phyloP scores from a whole-genome alignment of 2,888 invertebrate genomes.

The Athripsodes cinereus region DNA sequence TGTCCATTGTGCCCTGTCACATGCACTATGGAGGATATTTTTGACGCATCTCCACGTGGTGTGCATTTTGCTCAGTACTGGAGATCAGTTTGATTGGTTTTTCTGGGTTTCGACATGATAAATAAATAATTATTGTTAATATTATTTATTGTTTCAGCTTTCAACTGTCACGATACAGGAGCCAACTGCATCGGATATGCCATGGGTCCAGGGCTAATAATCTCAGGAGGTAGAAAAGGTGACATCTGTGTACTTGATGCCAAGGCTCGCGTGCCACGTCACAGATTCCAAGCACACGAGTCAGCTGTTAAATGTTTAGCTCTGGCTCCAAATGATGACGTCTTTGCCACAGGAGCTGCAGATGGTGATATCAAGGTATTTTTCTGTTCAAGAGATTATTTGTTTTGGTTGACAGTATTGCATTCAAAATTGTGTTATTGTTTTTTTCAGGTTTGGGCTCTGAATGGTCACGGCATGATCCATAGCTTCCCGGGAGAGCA shows the following conservation, averaged over 20 bases:
- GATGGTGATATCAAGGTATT: conserved; percentile 86
- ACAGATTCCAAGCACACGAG: conserved; percentile 84
- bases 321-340: conserved; percentile 90
- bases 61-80: too few species aligned
- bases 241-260: conserved; percentile 96
- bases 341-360: conserved; percentile 92
- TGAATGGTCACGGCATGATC: conserved; percentile 79
- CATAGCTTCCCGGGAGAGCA: conserved; percentile 92
- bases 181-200: conserved; percentile 86
- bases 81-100: too few species aligned
- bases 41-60: too few species aligned
- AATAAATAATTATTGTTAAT: not conserved
- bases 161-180: conserved; percentile 91
- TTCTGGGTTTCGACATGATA: too few species aligned
- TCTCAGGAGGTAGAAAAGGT: conserved; percentile 95
- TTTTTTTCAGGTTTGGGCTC: conserved; percentile 77
- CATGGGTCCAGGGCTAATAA: conserved; percentile 87
- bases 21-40: too few species aligned
- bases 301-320: conserved; percentile 92
- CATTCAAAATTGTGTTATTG: too few species aligned
- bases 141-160: conserved; percentile 53
- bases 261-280: conserved; percentile 78
- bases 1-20: too few species aligned
- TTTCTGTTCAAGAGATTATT: too few species aligned
- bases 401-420: too few species aligned